Evolutionary conservation across 2,113 vertebrate genomes (phyloP), one percentile per base, ranked within the genome.

Genomic region (Tragelaphus strepsiceros): DNA sequence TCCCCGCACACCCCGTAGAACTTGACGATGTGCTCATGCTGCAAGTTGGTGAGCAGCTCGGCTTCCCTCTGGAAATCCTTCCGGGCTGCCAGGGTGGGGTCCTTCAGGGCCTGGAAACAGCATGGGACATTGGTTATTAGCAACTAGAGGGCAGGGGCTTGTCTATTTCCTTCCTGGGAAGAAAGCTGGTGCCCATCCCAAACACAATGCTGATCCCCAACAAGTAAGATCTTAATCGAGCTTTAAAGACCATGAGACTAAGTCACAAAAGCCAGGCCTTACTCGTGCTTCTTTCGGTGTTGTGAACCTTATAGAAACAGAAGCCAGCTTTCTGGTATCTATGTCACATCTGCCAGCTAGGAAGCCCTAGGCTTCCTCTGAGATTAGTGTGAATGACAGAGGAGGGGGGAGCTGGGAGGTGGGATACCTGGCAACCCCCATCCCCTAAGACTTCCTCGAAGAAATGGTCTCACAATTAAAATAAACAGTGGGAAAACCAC

Each of bases 1-100:
- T 99, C 99, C 0, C 99, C 99, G 10, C 99, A 99, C 86, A 99
- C 99, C 0, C 99, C 99, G 0, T 99, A 99, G 97, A 99, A 99
- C 86, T 99, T 99, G 87, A 99, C 99, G 0, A 99, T 99, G 98
- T 99, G 99, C 62, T 99, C 99, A 0, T 99, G 99, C 98, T 99
- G 99, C 89, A 99, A 99, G 97, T 99, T 99, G 97, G 99, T 99
- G 91, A 99, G 99, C 74, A 99, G 99, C 98, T 99, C 99, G 0
- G 99, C 99, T 97, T 99, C 99, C 96, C 99, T 98, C 99, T 99
- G 99, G 98, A 99, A 99, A 93, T 99, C 99, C 98, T 99, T 99
- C 90, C 99, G 99, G 43, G 99, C 99, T 0, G 99, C 99, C 98
- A 99, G 81, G 28, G 99, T 99, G 82, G 99, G 99, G 90, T 99